Percentiles rank a stretch among this genome's conserved stretches.
Evolutionary conservation across 2,797 vertebrate genomes (phyloP).

Genomic region (Rousettus madagascariensis): DNA sequence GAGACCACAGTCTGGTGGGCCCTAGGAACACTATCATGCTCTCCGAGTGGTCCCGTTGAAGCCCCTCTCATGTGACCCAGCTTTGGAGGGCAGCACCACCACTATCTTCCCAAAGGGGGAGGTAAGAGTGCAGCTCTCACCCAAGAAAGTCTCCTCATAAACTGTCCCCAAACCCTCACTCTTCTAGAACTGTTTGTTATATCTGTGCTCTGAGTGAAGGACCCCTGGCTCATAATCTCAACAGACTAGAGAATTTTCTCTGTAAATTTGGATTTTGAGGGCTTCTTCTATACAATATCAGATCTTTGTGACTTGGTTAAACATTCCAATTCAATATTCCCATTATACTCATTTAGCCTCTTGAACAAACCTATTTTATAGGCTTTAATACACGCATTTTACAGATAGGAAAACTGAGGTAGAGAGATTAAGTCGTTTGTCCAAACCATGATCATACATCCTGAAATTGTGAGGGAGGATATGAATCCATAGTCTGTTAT

Average conservation of each 20-base stretch:
- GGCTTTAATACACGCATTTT: not conserved
- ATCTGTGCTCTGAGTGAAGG: not conserved
- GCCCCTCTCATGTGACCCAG: not conserved
- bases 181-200: not conserved
- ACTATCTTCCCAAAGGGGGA: accelerated
- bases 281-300: not conserved
- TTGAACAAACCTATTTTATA: not conserved
- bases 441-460: not conserved
- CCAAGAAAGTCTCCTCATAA: not conserved
- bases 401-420: not conserved
- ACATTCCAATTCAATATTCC: not conserved
- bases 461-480: not conserved
- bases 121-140: not conserved
- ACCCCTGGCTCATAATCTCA: not conserved
- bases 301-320: not conserved
- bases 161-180: not conserved
- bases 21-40: accelerated
- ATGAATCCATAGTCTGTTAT: not conserved
- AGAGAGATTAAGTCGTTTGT: not conserved
- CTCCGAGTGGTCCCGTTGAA: not conserved
- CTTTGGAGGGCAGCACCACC: no score
- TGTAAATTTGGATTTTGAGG: not conserved
- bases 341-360: not conserved
- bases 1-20: not conserved
- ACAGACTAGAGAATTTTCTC: not conserved